A percentile compares a stretch with the other conserved stretches of the same genome.
Conservation (phyloP, 2,113 vertebrate genomes). For the Otocyon megalotis region DNA sequence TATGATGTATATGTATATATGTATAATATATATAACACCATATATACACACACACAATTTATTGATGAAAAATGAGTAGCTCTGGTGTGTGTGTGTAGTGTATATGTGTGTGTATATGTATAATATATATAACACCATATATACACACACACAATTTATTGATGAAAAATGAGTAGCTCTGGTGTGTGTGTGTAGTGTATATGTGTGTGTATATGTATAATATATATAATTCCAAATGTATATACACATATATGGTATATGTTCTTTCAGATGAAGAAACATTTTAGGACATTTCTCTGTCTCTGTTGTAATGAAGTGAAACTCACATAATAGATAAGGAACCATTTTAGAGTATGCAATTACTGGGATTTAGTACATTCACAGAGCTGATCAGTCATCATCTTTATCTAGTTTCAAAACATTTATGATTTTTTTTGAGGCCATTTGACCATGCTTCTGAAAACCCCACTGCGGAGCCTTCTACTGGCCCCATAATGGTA, state of each 20-base stretch:
- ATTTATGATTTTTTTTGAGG: background rate
- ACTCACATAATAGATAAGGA: background rate
- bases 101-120: background rate
- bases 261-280: background rate
- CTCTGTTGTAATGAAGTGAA: background rate
- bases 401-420: background rate
- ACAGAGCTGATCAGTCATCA: background rate
- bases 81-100: background rate
- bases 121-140: too few relatives aligned
- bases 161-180: background rate
- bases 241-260: too few relatives aligned
- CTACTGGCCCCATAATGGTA: background rate
- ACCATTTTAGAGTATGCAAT: background rate
- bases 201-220: background rate
- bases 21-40: too few relatives aligned
- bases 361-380: background rate
- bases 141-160: background rate
- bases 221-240: too few relatives aligned
- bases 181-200: background rate
- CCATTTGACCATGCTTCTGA: accelerated
- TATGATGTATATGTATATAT: too few relatives aligned
- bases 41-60: background rate
- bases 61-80: background rate
- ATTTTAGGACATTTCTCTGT: background rate
- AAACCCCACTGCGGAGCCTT: background rate